Base-by-base conservation (phyloP, 2,113 vertebrate species). In the Grantiella picta region DNA sequence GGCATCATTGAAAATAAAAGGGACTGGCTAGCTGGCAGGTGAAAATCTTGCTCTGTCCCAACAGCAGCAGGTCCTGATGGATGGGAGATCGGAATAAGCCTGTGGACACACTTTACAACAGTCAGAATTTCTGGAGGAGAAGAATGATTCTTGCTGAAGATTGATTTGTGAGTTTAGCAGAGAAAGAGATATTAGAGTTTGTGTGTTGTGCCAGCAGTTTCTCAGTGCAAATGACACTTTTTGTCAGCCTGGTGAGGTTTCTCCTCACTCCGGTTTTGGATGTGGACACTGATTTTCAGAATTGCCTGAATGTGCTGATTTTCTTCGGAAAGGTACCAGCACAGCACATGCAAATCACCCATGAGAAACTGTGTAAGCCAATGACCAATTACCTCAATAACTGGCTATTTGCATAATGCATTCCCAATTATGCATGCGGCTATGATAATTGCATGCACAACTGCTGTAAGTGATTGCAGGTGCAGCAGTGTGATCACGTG, bases 351-450 rank as follows among this genome's bases (percentile, higher is more conserved):
- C 77, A 88, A 89, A 91, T 85, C 21, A 17, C 42, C 82, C 69
- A 50, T 1, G 11, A 68, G 61, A 7, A 73, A 66, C 82, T 33
- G 63, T 50, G 72, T 19, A 8, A 92, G 85, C 49, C 92, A 83
- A 3, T 81, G 95, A 33, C 75, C 92, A 94, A 90, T 94, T 85
- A 90, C 60, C 49, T 65, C 90, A 42, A 50, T 50, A 35, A 50
- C 11, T 28, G 85, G 15, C 38, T 28, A 28, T 96, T 94, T 93
- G 90, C 94, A 88, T 93, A 93, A 87, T 82, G 76, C 86, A 10
- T 16, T 53, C 63, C 82, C 36, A 53, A 9, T 88, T 73, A 65
- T 4, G 36, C 79, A 33, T 35, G 78, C 11, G 3, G 88, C 23
- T 68, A 19, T 3, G 28, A 54, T 65, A 33, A 86, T 18, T 45